Evolutionary conservation across 2,888 invertebrate species (phyloP), one percentile per base, ranked within the genome.

Genomic region (Cybosia mesomella): DNA sequence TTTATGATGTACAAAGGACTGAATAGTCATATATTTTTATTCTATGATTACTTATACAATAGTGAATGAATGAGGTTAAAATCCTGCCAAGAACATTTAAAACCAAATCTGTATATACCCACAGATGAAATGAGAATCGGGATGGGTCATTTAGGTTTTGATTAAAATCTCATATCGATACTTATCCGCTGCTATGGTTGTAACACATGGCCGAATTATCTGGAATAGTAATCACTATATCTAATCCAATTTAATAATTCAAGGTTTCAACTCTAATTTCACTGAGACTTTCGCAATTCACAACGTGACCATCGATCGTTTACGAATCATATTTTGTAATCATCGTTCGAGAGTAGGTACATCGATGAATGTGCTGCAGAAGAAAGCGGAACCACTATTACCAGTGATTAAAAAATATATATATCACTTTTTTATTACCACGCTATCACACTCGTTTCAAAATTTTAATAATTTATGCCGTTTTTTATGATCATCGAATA

Each of bases 201-300:
- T 72, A 69, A 68, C 74, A 72, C 74, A 76, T 66, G 66, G 58
- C 67, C 57, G 67, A 75, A 75, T 75, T 73, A 83, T 79, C 77
- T 71, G 71, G 72, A 80, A 76, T 74, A 73, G 63, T 76, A 81
- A 84, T 84, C 81, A 68, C 57, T 66, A 59, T 76, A 74, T 80
- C 73, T 77, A 75, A 79, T 76, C 72, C 72, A 77, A 75, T 81
- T 72, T 76, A 72, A 67, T 65, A 71, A 74, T 70, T 76, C 82
- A 85, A 84, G 83, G 82, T 54, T 75, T 63, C 63, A 39, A 67
- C 66, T 78, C 74, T 73, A 78, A 81, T 83, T 83, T 79, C 71
- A 77, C 74, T 67, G 58, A 58, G 59, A 54, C 75, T 67, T 68
- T 73, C 70, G 73, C 72, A 71, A 68, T 68, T 73, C 70, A 74